phyloP scores from a whole-genome alignment of 2,888 invertebrate species.

The Tigriopus californicus region DNA sequence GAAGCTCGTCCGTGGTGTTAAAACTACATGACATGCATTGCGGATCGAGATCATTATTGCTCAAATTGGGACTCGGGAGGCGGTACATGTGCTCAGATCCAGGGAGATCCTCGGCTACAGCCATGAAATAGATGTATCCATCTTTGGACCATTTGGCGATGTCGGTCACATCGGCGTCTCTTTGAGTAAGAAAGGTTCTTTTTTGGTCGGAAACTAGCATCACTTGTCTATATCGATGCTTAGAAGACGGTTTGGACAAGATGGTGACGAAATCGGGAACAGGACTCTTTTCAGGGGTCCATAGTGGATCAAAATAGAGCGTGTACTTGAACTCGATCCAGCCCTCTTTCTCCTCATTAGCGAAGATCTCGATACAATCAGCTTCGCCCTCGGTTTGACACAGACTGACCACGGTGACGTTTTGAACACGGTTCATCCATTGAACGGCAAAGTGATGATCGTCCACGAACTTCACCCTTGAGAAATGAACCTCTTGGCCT shows the following conservation, averaged over 20 bases:
- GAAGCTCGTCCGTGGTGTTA: slow-evolving; percentile 24
- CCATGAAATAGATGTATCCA: slow-evolving; percentile 6
- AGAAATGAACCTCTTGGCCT: slow-evolving; percentile 43
- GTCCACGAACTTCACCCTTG: slow-evolving; percentile 50
- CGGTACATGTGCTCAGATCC: slow-evolving; percentile 7
- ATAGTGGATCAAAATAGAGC: slow-evolving; percentile 1
- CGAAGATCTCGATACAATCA: slow-evolving; percentile 6
- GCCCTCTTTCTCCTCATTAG: neutral
- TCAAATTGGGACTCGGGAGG: neutral
- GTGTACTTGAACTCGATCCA: slow-evolving; percentile 4
- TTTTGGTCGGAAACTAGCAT: neutral
- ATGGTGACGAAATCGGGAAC: slow-evolving; percentile 4
- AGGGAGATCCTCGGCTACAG: neutral
- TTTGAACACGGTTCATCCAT: slow-evolving; percentile 48
- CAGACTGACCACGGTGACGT: slow-evolving; percentile 1
- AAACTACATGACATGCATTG: slow-evolving; percentile 57
- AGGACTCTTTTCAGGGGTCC: neutral
- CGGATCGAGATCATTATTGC: slow-evolving; percentile 19
- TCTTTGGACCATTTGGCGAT: slow-evolving; percentile 5
- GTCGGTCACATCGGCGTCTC: slow-evolving; percentile 3
- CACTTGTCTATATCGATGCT: slow-evolving; percentile 1
- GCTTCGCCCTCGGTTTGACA: neutral
- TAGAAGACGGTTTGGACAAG: neutral
- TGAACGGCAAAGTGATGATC: slow-evolving; percentile 49
- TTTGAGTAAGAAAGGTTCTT: neutral